Evolutionary conservation across 2,888 invertebrate genomes (phyloP), one percentile per base, ranked within the genome.

Genomic region (Eudemis profundana): DNA sequence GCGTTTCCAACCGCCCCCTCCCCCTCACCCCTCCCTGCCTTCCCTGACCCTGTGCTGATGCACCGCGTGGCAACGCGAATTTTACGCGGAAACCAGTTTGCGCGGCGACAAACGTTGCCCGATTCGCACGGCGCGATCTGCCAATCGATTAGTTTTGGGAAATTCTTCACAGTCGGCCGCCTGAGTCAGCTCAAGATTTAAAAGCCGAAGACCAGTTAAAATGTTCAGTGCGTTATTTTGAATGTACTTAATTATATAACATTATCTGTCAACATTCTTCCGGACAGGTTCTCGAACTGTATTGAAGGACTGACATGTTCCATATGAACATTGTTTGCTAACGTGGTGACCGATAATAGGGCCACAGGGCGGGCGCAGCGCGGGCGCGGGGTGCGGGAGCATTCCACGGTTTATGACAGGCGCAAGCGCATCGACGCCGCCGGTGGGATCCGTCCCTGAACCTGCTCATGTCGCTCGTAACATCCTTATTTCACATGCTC

Each of bases 31-130:
- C 70, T 73, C 74, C 71, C 76, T 83, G 82, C 86, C 84, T 83
- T 84, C 79, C 80, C 81, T 84, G 84, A 85, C 84, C 87, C 89
- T 86, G 87, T 68, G 83, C 82, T 86, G 88, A 86, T 90, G 90
- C 89, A 90, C 86, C 83, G 88, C 86, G 81, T 86, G 84, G 90
- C 86, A 90, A 88, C 86, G 90, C 90, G 82, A 90, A 90, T 86
- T 90, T 92, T 85, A 88, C 84, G 85, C 83, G 86, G 84, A 89
- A 91, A 92, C 90, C 90, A 84, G 91, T 89, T 88, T 85, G 72
- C 79, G 74, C 78, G 78, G 81, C 83, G 86, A 87, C 87, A 87
- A 83, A 83, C 79, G 78, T 78, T 78, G 72, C 76, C 74, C 75
- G 74, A 73, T 81, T 79, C 78, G 77, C 78, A 78, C 77, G 77